A percentile compares a stretch with the other conserved stretches of the same genome.
Evolutionary conservation across 2,113 vertebrate genomes (phyloP).

Genomic region (Bubo bubo): DNA sequence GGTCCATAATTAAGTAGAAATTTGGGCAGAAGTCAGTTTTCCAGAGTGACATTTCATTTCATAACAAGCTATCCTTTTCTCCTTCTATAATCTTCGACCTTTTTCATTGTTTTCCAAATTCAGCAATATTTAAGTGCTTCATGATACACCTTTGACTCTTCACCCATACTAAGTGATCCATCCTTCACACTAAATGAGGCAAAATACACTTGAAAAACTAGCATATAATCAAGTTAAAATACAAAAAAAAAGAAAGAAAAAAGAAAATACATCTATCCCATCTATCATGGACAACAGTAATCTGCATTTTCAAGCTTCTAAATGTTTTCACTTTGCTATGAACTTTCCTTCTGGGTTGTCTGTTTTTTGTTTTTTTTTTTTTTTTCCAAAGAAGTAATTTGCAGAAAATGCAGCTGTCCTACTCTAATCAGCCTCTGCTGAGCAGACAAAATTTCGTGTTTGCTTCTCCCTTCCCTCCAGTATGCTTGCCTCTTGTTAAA

Average conservation of each 20-base stretch:
- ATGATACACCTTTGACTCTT: neutral
- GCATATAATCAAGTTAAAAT: neutral
- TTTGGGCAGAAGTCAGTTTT: neutral
- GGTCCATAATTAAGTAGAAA: neutral
- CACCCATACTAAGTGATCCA: neutral
- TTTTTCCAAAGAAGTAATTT: neutral
- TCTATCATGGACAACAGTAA: neutral
- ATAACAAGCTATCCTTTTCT: neutral
- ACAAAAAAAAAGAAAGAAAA: neutral
- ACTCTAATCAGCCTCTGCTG: neutral
- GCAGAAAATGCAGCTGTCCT: neutral
- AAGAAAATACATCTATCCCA: no score
- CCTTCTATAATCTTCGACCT: neutral
- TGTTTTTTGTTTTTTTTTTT: neutral
- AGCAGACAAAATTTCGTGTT: neutral
- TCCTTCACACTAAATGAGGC: neutral
- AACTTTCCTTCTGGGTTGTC: neutral
- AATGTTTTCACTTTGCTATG: neutral
- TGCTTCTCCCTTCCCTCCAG: neutral
- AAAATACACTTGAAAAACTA: neutral
- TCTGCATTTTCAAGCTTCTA: neutral
- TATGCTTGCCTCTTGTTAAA: neutral
- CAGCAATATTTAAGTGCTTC: neutral
- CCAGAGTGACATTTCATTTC: neutral
- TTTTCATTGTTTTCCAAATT: neutral